These are phyloP conservation scores for Antechinus stuartii DNA, from an alignment of 2,113 vertebrate species.

Conservation along the genomic window DNA sequence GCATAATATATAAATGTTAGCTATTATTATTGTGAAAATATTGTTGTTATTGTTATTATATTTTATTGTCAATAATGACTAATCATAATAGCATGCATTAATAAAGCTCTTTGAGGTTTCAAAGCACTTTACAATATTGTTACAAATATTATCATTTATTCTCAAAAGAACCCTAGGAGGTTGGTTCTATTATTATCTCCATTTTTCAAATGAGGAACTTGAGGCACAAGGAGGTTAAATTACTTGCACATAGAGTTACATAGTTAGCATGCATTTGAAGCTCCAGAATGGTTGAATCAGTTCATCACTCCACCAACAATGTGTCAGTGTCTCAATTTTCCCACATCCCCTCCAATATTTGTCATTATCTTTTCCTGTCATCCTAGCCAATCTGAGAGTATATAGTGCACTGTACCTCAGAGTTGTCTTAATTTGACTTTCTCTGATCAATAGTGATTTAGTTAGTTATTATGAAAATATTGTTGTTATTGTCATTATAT, in stretches of 20 bases:
- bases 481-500: no score
- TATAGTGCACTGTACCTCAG: no score
- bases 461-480: neutral
- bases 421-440: no score
- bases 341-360: no score
- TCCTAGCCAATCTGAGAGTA: no score
- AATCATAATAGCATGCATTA: neutral
- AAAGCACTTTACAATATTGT: neutral
- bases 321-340: no score
- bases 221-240: neutral
- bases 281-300: no score
- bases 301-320: no score
- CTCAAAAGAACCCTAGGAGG: neutral
- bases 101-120: neutral
- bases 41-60: no score
- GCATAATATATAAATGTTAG: neutral
- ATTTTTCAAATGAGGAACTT: neutral
- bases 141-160: neutral
- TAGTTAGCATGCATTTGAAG: neutral
- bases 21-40: neutral
- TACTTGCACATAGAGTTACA: neutral
- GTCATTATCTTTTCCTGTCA: no score
- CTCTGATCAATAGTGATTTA: no score
- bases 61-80: neutral
- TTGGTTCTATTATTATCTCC: neutral